Evolutionary conservation across 1,140 invertebrate genomes (phyloP).

Genomic region (Zaprionus capensis): DNA sequence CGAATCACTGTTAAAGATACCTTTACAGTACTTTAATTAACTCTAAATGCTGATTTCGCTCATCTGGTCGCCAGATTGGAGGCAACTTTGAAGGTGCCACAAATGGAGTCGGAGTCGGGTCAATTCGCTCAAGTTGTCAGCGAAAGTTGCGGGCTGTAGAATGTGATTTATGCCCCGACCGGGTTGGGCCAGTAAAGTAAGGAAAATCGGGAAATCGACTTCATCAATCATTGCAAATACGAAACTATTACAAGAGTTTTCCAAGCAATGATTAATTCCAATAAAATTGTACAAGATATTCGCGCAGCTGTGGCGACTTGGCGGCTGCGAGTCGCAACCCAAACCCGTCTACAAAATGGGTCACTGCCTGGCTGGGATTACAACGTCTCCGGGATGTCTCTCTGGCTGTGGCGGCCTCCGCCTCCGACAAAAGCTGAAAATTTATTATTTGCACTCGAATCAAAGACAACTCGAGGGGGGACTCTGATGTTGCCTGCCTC

Average conservation of each 20-base stretch:
- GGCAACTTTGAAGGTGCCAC: constrained; percentile 1
- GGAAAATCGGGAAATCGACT: constrained; percentile 41
- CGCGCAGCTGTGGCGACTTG: constrained; percentile 28
- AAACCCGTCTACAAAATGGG: constrained; percentile 56
- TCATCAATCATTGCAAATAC: constrained; percentile 64
- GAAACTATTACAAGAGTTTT: constrained; percentile 46
- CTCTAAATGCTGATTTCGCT: constrained; percentile 41
- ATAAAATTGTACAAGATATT: constrained; percentile 66
- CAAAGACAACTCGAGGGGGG: constrained; percentile 57
- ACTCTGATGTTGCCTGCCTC: background rate
- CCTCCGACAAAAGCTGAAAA: constrained; percentile 56
- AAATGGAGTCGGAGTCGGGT: constrained; percentile 4
- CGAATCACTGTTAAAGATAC: background rate
- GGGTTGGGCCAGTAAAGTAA: constrained; percentile 8
- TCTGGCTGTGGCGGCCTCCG: constrained; percentile 34
- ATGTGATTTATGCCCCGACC: constrained; percentile 40
- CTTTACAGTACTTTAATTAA: constrained; percentile 56
- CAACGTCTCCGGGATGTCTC: constrained; percentile 78
- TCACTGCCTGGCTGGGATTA: constrained; percentile 63
- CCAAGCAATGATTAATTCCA: constrained; percentile 76
- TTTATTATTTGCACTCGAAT: constrained; percentile 78
- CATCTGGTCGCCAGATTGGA: constrained; percentile 6
- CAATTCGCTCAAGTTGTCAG: constrained; percentile 56
- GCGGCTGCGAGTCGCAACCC: background rate
- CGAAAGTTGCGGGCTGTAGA: constrained; percentile 45